Evolutionary conservation across 1,140 invertebrate genomes (phyloP), one percentile per base, ranked within the genome.

Genomic region (Periplaneta americana): DNA sequence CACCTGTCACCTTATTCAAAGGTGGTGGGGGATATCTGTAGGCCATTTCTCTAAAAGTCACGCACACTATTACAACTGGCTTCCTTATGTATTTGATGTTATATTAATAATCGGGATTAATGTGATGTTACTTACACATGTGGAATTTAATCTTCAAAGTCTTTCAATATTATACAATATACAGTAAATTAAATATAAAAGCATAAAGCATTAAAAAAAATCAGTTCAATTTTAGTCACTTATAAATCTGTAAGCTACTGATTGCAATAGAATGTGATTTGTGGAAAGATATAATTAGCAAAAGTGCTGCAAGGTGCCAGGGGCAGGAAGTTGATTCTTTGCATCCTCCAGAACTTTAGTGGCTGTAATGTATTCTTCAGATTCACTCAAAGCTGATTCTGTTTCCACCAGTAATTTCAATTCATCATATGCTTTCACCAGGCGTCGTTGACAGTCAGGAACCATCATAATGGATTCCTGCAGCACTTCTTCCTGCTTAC

Each of bases 381-480:
- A 87, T 84, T 96, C 94, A 86, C 93, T 93, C 8, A 97, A 89
- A 85, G 96, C 94, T 85, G 91, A 88, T 86, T 96, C 96, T 11
- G 91, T 91, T 82, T 94, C 92, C 39, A 97, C 85, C 79, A 94
- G 92, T 75, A 90, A 91, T 87, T 95, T 93, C 22, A 98, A 89
- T 81, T 97, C 94, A 82, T 93, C 91, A 84, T 90, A 93, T 39
- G 96, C 96, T 87, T 92, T 94, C 28, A 90, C 88, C 76, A 97
- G 88, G 86, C 96, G 93, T 83, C 95, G 91, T 85, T 96, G 94
- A 85, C 95, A 95, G 86, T 97, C 96, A 1, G 96, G 95, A 74
- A 97, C 91, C 95, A 98, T 98, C 94, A 96, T 96, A 81, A 95
- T 88, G 33, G 93, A 94, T 87, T 98, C 96, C 85, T 95, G 93